Base-by-base conservation (phyloP, 2,113 vertebrate species). In the Misgurnus mizolepis region DNA sequence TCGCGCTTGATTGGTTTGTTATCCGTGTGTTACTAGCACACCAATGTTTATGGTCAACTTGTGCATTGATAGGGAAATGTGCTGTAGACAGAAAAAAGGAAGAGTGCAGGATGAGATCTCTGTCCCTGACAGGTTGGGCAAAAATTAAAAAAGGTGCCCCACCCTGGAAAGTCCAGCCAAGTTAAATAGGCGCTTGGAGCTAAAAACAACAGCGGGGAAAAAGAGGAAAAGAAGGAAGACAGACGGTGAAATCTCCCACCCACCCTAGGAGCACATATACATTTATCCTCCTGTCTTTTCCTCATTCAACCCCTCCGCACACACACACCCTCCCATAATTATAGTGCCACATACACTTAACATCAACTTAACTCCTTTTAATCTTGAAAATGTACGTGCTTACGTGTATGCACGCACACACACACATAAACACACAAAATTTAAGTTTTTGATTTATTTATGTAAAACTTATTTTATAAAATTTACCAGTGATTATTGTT, bases 141-240 rank as follows among this genome's bases (percentile, higher is more conserved):
- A 89, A 91, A 55, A 47, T 8, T 4, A 18, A 82, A 80, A 67
- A 78, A 22, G 4, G 15, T 84, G 91, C 93, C 90, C 91, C 91
- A 93, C 93, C 93, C 91, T 92, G 90, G 65, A 82, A 85, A 87
- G 89, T 87, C 82, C 90, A 90, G 92, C 93, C 93, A 93, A 94
- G 89, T 89, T 90, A 94, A 93, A 94, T 91, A 93, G 91, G 89
- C 86, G 88, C 84, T 90, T 85, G 60, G 89, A 84, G 90, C 91
- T 94, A 90, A 91, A 87, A 92, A 92, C 91, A 92, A 93, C 92
- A 91, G 80, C 0, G 86, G 85, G 86, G 64, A 87, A 76, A 40
- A 79, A 87, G 67, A 45, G 64, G 17, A 49, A 45, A 61, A 62
- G 84, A 83, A 58, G 41, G 86, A 86, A 79, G 85, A 56, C 84